Conservation (phyloP, 2,888 invertebrate species). For the Chrysotoxum bicinctum region DNA sequence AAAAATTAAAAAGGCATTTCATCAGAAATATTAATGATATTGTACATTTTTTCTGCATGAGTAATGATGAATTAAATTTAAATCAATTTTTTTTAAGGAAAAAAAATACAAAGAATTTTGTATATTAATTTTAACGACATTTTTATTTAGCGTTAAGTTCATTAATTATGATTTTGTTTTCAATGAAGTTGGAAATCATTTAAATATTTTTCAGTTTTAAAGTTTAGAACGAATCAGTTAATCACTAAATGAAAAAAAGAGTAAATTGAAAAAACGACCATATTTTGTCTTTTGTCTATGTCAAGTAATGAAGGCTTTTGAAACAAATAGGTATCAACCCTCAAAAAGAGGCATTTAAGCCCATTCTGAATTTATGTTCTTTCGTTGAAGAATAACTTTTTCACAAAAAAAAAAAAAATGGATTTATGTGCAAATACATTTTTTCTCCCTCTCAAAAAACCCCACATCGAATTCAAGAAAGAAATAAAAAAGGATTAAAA, state of each 20-base stretch:
- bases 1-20: slow-evolving; percentile 25
- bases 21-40: slow-evolving; percentile 17
- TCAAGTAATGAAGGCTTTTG: too few relatives aligned
- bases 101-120: background rate
- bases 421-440: background rate
- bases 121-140: background rate
- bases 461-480: background rate
- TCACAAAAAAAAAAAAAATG: background rate
- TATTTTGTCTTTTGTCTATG: background rate
- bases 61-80: slow-evolving; percentile 3
- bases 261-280: background rate
- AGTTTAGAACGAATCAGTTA: background rate
- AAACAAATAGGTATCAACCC: background rate
- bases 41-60: background rate
- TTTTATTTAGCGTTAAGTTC: background rate
- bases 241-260: background rate
- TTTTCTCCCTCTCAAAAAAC: background rate
- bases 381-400: background rate
- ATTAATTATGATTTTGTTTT: background rate
- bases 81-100: background rate
- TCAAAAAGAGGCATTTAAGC: background rate
- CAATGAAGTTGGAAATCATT: too few relatives aligned
- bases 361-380: background rate
- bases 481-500: slow-evolving; percentile 61
- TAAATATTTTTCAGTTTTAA: too few relatives aligned